Conservation (phyloP, 53 echinoderm and acorn worm genomes). For the Stichopus horrens region DNA sequence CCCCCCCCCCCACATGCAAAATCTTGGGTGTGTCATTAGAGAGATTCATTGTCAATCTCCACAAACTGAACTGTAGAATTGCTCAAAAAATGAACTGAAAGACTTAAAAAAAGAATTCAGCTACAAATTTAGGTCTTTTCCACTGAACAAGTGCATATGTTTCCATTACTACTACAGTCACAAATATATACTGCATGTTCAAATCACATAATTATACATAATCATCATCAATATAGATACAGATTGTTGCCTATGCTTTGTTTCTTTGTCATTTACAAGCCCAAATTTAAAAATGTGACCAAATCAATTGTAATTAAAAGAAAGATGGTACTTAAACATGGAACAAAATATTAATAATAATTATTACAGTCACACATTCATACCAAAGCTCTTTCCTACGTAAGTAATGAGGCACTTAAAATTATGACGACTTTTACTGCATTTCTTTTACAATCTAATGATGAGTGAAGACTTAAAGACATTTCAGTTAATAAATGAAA, state of each 20-base stretch:
- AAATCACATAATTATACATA: conserved; percentile 14
- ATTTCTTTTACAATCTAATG: no score
- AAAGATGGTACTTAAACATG: background rate
- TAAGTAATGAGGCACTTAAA: background rate
- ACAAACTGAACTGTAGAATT: no score
- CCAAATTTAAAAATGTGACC: background rate
- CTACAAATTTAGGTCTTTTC: background rate
- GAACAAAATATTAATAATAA: background rate
- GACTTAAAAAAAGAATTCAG: no score
- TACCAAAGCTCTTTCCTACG: background rate
- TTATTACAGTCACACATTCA: background rate
- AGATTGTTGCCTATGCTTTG: background rate
- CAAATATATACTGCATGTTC: conserved; percentile 9
- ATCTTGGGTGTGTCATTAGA: no score
- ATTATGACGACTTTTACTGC: no score
- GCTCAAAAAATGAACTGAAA: no score
- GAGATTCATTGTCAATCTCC: no score
- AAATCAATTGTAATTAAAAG: background rate
- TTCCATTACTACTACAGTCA: background rate
- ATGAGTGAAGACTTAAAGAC: no score
- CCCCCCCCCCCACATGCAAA: no score
- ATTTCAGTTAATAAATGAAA: no score
- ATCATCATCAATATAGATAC: background rate
- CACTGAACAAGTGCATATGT: background rate
- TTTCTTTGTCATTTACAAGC: conserved; percentile 4